Conservation (phyloP, 2,113 vertebrate genomes). For the Proterorhinus semilunaris region DNA sequence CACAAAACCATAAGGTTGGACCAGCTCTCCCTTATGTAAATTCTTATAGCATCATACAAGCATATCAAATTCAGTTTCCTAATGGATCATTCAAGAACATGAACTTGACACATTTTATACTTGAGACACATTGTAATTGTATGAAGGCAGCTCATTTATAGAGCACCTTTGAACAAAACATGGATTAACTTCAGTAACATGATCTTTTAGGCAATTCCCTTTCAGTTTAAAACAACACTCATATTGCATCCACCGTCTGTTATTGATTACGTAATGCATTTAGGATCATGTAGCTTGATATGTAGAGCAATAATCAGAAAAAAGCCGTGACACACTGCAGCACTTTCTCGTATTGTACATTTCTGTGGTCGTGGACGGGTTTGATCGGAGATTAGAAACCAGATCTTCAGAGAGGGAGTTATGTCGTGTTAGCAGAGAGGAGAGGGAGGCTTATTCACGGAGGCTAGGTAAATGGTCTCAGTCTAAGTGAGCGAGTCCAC, state of each 20-base stretch:
- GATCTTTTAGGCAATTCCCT: slow-evolving; percentile 1
- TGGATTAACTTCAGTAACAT: neutral
- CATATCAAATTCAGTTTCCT: too few relatives aligned
- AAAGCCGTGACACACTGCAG: neutral
- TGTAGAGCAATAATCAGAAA: neutral
- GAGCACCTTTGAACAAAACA: neutral
- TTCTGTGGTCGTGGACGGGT: neutral
- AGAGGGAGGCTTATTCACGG: slow-evolving; percentile 1
- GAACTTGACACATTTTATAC: too few relatives aligned
- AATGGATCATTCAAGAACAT: too few relatives aligned
- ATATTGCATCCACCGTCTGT: slow-evolving; percentile 15
- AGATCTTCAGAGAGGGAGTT: neutral
- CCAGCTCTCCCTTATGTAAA: too few relatives aligned
- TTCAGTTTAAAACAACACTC: neutral
- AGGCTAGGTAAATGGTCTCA: slow-evolving; percentile 6
- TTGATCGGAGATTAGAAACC: slow-evolving; percentile 19
- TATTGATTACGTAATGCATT: slow-evolving; percentile 23
- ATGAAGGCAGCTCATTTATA: neutral
- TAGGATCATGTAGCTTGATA: slow-evolving; percentile 17
- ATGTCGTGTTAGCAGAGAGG: slow-evolving; percentile 6
- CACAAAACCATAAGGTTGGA: too few relatives aligned
- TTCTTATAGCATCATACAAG: too few relatives aligned
- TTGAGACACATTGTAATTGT: neutral
- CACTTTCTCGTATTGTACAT: slow-evolving; percentile 7
- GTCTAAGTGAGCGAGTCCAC: slow-evolving; percentile 39